These are phyloP conservation scores for Chironomus riparius DNA, from an alignment of 2,888 invertebrate genomes.

Conservation along the genomic window DNA sequence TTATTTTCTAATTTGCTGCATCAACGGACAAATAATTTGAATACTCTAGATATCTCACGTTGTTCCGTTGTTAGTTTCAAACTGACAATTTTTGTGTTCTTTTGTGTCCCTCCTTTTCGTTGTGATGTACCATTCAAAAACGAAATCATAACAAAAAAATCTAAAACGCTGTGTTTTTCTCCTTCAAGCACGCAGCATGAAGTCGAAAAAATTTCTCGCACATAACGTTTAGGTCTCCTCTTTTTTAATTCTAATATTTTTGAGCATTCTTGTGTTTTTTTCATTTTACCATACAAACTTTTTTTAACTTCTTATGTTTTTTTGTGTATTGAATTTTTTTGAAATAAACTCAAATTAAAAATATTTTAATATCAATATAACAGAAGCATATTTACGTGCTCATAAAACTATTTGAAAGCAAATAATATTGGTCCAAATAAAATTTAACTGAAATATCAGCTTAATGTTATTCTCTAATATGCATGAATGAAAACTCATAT, in stretches of 20 bases:
- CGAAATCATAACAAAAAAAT: conserved; percentile 2
- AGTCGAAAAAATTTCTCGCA: background rate
- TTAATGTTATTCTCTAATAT: background rate
- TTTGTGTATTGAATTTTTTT: too few species aligned
- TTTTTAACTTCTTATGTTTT: too few species aligned
- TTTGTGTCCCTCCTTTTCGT: background rate
- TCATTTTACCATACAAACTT: background rate
- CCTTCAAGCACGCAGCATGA: background rate
- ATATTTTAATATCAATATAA: too few species aligned
- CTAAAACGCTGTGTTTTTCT: background rate
- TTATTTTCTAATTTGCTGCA: background rate
- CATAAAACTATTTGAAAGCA: too few species aligned
- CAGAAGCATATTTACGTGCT: too few species aligned
- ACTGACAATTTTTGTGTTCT: background rate
- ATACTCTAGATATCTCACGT: conserved; percentile 9
- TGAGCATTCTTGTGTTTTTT: background rate
- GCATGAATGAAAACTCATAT: background rate
- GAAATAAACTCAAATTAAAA: too few species aligned
- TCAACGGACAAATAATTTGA: background rate
- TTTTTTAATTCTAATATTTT: background rate
- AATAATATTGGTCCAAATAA: too few species aligned
- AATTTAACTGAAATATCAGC: background rate
- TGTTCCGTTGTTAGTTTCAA: background rate
- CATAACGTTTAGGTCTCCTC: background rate
- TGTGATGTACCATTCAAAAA: conserved; percentile 1